Conservation (phyloP, 2,113 vertebrate species). For the Aegotheles bennettii region DNA sequence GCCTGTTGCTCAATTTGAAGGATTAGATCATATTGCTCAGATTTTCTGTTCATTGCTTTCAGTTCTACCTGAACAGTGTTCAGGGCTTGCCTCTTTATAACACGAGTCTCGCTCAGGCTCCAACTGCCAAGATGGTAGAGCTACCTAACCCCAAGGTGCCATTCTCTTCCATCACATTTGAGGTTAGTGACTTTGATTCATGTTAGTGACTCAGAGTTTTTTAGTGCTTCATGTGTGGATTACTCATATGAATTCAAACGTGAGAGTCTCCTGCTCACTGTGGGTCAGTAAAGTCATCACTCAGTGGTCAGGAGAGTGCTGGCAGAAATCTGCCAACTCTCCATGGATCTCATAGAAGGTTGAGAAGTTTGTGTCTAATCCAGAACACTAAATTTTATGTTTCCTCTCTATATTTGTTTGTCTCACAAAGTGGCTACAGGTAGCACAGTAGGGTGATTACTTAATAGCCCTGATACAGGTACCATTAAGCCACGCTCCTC, state of each 20-base stretch:
- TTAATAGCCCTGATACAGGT: neutral
- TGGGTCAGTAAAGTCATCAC: neutral
- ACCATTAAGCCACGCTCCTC: neutral
- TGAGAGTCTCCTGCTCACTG: neutral
- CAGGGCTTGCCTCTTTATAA: neutral
- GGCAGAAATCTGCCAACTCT: neutral
- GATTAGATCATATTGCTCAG: neutral
- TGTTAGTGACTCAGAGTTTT: neutral
- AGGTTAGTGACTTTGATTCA: neutral
- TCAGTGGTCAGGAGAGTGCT: neutral
- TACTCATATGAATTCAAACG: neutral
- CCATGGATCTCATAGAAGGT: neutral
- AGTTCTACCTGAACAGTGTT: neutral
- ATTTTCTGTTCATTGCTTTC: neutral
- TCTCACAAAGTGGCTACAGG: neutral
- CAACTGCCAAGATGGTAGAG: neutral
- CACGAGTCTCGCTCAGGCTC: neutral
- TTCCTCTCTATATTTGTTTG: neutral
- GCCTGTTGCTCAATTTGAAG: neutral
- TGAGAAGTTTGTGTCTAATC: neutral
- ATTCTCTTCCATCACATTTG: neutral
- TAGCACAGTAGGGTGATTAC: neutral
- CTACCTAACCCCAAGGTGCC: neutral
- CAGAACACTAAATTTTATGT: neutral
- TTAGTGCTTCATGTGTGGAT: neutral